Evolutionary conservation across 1,140 invertebrate species (phyloP).

Genomic region (Anoplophora glabripennis): DNA sequence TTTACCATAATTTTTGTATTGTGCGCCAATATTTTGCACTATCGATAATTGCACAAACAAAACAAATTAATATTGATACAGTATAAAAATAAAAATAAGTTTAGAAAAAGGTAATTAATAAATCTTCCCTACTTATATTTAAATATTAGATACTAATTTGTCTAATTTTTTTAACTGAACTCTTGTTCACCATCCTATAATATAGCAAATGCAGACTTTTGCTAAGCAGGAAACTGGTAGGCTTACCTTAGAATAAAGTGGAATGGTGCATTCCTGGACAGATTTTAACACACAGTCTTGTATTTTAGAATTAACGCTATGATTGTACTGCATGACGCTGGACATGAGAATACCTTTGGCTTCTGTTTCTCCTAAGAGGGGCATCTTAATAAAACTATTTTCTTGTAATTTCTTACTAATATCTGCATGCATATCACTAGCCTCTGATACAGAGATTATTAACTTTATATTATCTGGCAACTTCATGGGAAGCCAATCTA

Average conservation of each 20-base stretch:
- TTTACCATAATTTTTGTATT: too few species aligned
- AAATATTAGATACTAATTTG: too few species aligned
- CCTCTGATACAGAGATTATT: constrained; percentile 66
- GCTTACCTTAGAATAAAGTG: constrained; percentile 64
- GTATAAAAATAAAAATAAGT: too few species aligned
- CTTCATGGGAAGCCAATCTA: constrained; percentile 66
- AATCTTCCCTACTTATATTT: too few species aligned
- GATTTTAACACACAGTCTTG: constrained; percentile 58
- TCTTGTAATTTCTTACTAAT: constrained; percentile 49
- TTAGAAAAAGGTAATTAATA: too few species aligned
- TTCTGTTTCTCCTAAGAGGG: constrained; percentile 51
- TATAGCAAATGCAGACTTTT: too few species aligned
- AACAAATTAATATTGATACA: too few species aligned
- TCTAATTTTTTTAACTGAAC: too few species aligned
- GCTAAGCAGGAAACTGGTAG: not conserved
- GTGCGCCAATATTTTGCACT: too few species aligned
- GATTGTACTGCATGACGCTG: constrained; percentile 60
- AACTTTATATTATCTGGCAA: constrained; percentile 69
- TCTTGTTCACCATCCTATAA: too few species aligned
- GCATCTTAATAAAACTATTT: constrained; percentile 50
- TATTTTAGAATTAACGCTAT: constrained; percentile 59
- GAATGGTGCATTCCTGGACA: constrained; percentile 62
- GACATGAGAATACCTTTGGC: constrained; percentile 55
- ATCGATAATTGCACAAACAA: too few species aligned
- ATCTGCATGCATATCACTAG: constrained; percentile 48